Evolutionary conservation across 2,888 invertebrate species (phyloP).

Genomic region (Cantharis rustica): DNA sequence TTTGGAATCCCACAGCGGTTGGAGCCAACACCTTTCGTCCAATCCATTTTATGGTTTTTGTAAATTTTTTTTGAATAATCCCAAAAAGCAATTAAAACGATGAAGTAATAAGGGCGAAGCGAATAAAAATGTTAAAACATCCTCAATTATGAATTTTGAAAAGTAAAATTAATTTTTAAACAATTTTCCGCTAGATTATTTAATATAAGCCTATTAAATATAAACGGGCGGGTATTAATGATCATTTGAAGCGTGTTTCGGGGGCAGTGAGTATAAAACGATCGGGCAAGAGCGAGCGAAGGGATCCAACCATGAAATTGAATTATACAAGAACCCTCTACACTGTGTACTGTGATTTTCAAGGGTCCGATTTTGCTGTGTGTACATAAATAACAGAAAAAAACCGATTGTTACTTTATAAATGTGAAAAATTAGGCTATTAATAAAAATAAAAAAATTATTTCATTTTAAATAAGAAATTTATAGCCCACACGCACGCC

Average conservation of each 20-base stretch:
- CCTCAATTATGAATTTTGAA: neutral
- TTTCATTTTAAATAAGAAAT: neutral
- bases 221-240: slow-evolving; percentile 49
- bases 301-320: slow-evolving; percentile 59
- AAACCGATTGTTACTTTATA: slow-evolving; percentile 3
- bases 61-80: neutral
- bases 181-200: slow-evolving; percentile 54
- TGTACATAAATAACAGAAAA: slow-evolving; percentile 24
- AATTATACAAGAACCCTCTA: slow-evolving; percentile 50
- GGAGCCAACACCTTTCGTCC: neutral
- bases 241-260: slow-evolving; percentile 39
- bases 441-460: neutral
- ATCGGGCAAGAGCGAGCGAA: slow-evolving; percentile 46
- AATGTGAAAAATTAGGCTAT: slow-evolving; percentile 1
- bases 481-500: neutral
- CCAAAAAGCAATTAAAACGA: neutral
- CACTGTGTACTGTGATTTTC: slow-evolving; percentile 33
- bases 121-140: neutral
- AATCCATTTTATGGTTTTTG: neutral
- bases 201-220: slow-evolving; percentile 53
- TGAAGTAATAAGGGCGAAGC: neutral
- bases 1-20: neutral
- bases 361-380: slow-evolving; percentile 33
- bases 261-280: slow-evolving; percentile 43
- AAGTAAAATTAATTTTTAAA: slow-evolving; percentile 41